phyloP scores from a whole-genome alignment of 2,113 vertebrate genomes.

The Oophaga pumilio region DNA sequence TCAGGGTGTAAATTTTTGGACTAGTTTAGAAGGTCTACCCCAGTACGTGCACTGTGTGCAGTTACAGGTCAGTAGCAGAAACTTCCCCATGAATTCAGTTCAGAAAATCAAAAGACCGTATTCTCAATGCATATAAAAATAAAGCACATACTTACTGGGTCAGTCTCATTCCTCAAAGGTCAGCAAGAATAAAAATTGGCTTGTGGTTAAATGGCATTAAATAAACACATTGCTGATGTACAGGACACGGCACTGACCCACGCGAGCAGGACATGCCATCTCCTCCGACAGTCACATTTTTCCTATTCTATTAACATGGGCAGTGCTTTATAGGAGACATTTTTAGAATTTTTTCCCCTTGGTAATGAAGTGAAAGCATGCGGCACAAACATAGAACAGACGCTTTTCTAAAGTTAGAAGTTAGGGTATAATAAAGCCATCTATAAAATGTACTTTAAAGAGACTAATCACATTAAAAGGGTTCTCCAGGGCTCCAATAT shows the following conservation, averaged over 20 bases:
- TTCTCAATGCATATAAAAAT: slow-evolving; percentile 21
- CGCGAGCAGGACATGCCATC: background rate
- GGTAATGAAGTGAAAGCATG: slow-evolving; percentile 21
- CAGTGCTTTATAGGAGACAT: slow-evolving; percentile 18
- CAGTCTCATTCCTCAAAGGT: slow-evolving; percentile 71
- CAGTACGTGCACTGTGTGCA: too few species aligned
- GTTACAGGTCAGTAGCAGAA: background rate
- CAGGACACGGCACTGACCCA: background rate
- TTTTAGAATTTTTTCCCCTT: slow-evolving; percentile 7
- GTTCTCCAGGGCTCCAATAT: too few species aligned
- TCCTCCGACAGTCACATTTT: background rate
- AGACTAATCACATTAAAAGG: background rate
- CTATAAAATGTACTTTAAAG: background rate
- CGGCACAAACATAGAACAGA: background rate
- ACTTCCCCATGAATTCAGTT: background rate
- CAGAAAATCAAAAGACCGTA: background rate
- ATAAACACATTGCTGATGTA: background rate
- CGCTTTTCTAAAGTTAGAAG: background rate
- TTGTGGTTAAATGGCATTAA: slow-evolving; percentile 63
- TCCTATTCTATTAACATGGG: background rate
- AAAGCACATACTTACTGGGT: slow-evolving; percentile 71
- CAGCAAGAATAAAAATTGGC: slow-evolving; percentile 71
- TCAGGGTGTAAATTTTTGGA: too few species aligned
- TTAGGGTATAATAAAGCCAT: background rate
- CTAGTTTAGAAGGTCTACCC: too few species aligned